These are phyloP conservation scores for Falco rusticolus DNA, from an alignment of 2,797 vertebrate species.

Conservation along the genomic window DNA sequence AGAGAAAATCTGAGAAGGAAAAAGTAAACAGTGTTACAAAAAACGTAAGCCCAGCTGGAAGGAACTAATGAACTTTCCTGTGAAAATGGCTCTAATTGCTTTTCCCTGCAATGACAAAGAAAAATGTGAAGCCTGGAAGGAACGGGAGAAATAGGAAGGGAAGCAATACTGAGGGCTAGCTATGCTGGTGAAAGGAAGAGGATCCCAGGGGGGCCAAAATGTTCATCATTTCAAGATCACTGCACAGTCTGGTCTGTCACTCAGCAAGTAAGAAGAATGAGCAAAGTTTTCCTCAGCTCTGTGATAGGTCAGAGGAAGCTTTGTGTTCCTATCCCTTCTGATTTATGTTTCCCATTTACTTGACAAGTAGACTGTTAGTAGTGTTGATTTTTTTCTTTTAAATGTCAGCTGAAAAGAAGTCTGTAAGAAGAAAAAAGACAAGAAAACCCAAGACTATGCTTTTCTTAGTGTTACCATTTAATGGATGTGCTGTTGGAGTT, in stretches of 20 bases:
- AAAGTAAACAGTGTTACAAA: background rate
- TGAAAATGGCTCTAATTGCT: background rate
- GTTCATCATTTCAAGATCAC: background rate
- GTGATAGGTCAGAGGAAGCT: background rate
- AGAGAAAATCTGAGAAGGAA: background rate
- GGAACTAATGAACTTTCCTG: background rate
- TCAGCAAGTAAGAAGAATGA: background rate
- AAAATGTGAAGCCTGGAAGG: background rate
- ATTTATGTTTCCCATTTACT: background rate
- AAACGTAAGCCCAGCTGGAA: background rate
- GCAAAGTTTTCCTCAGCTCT: background rate
- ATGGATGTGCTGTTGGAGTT: background rate
- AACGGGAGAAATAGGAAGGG: background rate
- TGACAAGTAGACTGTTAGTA: background rate
- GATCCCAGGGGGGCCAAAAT: background rate
- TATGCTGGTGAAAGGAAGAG: background rate
- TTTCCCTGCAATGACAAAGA: background rate
- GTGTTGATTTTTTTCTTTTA: background rate
- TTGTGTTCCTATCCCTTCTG: background rate
- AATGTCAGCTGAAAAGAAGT: background rate
- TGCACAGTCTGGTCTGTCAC: background rate
- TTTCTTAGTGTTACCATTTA: background rate
- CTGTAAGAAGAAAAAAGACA: background rate
- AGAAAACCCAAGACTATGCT: background rate
- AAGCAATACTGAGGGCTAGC: background rate